Base-by-base conservation (phyloP, 2,797 vertebrate genomes). In the Pangasius mekongensis region DNA sequence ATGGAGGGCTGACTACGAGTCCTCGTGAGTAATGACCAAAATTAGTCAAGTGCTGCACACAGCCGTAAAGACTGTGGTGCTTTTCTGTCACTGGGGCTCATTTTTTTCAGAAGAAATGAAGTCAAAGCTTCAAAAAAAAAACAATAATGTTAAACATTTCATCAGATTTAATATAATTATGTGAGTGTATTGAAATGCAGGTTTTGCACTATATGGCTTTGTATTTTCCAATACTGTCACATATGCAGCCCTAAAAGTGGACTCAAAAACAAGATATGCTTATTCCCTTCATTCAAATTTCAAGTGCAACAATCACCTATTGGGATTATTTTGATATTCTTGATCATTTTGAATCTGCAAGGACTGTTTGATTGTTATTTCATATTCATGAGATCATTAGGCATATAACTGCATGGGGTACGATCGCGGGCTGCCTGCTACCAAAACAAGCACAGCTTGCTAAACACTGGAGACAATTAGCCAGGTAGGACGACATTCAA, bases 11-110 rank as follows among this genome's bases (percentile, higher is more conserved):
- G 88, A 62, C 84, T 89, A 58, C 71, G 82, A 86, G 84, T 86
- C 88, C 88, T 89, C 43, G 6, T 86, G 88, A 86, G 85, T 89
- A 86, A 89, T 89, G 85, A 89, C 84, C 60, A 73, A 77, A 89
- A 89, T 89, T 89, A 89, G 84, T 76, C 84, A 86, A 89, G 88
- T 83, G 67, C 67, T 66, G 58, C 67, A 83, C 67, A 66, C 47
- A 86, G 69, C 84, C 73, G 43, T 86, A 62, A 83, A 33, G 20
- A 66, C 49, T 60, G 71, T 62, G 33, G 36, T 33, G 33, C 22
- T 58, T 81, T 33, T 73, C 69, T 56, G 27, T 74, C 8, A 27
- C 84, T 58, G 43, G 18, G 24, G 11, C 30, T 86, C 67, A 54
- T 39, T 73, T 77, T 73, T 33, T 27, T 49, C 49, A 62, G 11